phyloP scores from a whole-genome alignment of 2,113 vertebrate genomes.

The Peromyscus polionotus region DNA sequence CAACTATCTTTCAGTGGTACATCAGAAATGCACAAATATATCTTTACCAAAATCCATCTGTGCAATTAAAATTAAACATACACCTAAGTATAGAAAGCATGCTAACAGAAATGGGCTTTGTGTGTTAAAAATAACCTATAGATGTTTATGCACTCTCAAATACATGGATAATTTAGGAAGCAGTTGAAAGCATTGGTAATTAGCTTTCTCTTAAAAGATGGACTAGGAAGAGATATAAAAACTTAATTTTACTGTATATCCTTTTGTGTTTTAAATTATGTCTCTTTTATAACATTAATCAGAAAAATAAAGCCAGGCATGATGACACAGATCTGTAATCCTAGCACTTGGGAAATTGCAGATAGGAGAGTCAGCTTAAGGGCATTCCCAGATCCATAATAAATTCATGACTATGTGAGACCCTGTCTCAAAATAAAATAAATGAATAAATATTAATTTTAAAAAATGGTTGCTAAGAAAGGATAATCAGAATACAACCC shows the following conservation, averaged over 20 bases:
- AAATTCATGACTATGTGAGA: neutral
- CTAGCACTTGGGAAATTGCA: neutral
- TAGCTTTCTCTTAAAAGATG: neutral
- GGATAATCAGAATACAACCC: too few species aligned
- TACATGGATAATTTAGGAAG: neutral
- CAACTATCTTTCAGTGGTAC: neutral
- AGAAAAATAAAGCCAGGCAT: neutral
- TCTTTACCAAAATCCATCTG: neutral
- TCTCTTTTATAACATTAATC: neutral
- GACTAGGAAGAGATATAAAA: neutral
- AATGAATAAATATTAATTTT: neutral
- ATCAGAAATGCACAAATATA: neutral
- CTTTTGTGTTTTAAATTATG: neutral
- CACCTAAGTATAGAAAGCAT: slow-evolving; percentile 1
- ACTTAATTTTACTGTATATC: neutral
- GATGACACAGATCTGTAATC: neutral
- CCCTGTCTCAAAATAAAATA: neutral
- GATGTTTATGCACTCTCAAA: neutral
- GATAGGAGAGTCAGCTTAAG: neutral
- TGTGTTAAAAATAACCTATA: neutral
- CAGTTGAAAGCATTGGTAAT: neutral
- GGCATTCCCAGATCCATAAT: neutral
- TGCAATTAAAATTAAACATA: neutral
- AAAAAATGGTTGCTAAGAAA: neutral
- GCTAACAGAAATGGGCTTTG: neutral